Base-by-base conservation (phyloP, 2,888 invertebrate species). In the Drosophila flavopinicola region DNA sequence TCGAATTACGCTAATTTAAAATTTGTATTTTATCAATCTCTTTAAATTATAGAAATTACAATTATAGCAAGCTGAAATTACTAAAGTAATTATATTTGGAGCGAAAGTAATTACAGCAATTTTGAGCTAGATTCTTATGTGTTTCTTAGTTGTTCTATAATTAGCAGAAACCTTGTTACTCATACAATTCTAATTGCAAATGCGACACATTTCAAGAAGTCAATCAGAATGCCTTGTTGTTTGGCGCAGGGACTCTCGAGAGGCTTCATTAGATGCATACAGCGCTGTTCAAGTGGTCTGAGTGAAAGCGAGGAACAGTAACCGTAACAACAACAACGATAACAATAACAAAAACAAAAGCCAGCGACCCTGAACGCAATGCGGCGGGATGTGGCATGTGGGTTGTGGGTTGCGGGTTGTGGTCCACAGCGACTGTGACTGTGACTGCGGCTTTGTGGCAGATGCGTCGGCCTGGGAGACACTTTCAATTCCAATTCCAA, bases 251-350 rank as follows among this genome's bases (percentile, higher is more conserved):
- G 25, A 32, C 39, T 47, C 80, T 78, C 70, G 17, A 58, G 83
- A 51, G 78, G 64, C 75, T 82, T 84, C 85, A 78, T 84, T 84
- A 67, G 82, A 60, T 58, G 52, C 60, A 59, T 47, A 57, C 52
- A 53, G 20, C 45, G 41, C 24, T 30, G 1, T 42, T 65, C 64
- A 38, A 64, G 48, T 3, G 20, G 20, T 20, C 4, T 41, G 20
- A 42, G 11, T 25, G 37, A 33, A 37, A 47, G 30, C 23, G 27
- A 54, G 51, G 29, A 45, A n/a, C 9, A 15, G 23, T 3, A 30
- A 35, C 29, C 24, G 27, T 25, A 54, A 32, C 39, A 38, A 51
- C 24, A 38, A 30, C 49, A 44, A 45, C 17, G n/a, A n/a, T 25
- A 54, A 32, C 39, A 38, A 51, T 17, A 38, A 30, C 49, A 44